Percentiles rank a stretch among this genome's conserved stretches.
Conservation (phyloP, 2,888 invertebrate species). For the Drosophila nigricruria region DNA sequence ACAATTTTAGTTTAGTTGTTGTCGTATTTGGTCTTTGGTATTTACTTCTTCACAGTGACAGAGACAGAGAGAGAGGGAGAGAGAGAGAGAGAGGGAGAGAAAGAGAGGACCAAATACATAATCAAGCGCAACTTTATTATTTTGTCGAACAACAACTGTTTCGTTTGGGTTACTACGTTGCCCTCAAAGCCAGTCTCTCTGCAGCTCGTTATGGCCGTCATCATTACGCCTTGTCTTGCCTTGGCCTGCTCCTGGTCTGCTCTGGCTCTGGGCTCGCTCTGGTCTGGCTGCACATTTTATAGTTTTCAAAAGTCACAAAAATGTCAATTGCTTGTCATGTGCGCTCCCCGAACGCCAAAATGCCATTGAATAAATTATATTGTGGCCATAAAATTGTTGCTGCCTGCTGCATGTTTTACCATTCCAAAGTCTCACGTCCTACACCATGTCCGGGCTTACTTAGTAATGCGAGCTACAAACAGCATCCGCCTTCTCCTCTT, state of each 20-base stretch:
- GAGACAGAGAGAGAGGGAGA: neutral
- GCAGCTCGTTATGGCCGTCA: constrained; percentile 68
- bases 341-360: constrained; percentile 61
- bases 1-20: constrained; percentile 79
- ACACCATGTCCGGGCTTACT: constrained; percentile 47
- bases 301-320: constrained; percentile 81
- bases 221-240: constrained; percentile 67
- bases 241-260: constrained; percentile 16
- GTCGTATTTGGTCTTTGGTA: constrained; percentile 72
- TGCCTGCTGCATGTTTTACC: constrained; percentile 66
- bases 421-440: constrained; percentile 39
- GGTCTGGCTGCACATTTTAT: constrained; percentile 75
- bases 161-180: constrained; percentile 49
- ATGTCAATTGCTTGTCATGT: constrained; percentile 81
- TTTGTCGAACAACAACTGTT: constrained; percentile 66
- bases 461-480: constrained; percentile 32
- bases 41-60: constrained; percentile 27
- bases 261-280: neutral
- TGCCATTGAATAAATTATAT: constrained; percentile 80
- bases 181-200: constrained; percentile 13
- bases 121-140: constrained; percentile 80
- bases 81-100: neutral
- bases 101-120: constrained; percentile 55
- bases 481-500: constrained; percentile 6
- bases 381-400: constrained; percentile 76